Evolutionary conservation across 1,140 invertebrate genomes (phyloP), one percentile per base, ranked within the genome.

Genomic region (Ceratoteleas bidentatus): DNA sequence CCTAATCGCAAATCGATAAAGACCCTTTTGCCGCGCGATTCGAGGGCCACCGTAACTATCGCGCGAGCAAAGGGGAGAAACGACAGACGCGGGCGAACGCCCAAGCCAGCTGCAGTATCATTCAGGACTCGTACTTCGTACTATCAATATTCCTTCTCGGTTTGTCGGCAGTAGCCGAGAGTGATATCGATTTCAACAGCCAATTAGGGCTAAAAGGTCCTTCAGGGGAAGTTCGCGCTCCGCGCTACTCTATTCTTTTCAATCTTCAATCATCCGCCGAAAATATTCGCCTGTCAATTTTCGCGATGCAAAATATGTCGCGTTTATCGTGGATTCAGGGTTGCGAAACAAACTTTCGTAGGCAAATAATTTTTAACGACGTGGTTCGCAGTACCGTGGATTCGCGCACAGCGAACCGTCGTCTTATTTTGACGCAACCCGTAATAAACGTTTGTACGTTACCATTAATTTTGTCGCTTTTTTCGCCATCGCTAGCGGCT

Each of bases 181-280:
- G 83, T 87, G 84, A 88, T 90, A 89, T 91, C 88, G 90, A 90
- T 90, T 90, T 84, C 83, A 85, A 88, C 86, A 88, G 86, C 88
- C 90, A 91, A 91, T 91, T 90, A 91, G 86, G 88, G 82, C 86
- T 90, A 90, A 91, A 90, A 89, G 89, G 86, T 87, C 88, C 87
- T 90, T 87, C 80, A 85, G 84, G 77, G 82, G 85, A 76, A 88
- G 88, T 88, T 88, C 86, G 65, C 77, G 82, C 81, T 86, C 64
- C 76, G 77, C 76, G 65, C 75, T 38, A 57, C 56, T 74, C 49
- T 36, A 57, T 76, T 78, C 65, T 74, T 82, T 76, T 81, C 62
- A 69, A 65, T 75, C 58, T 70, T 61, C 47, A 77, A 69, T 66
- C 58, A 56, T 84, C 56, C 64, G 69, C 56, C 24, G 24, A 64